Evolutionary conservation across 2,113 vertebrate genomes (phyloP), one percentile per base, ranked within the genome.

Genomic region (Marcusenius ussheri): DNA sequence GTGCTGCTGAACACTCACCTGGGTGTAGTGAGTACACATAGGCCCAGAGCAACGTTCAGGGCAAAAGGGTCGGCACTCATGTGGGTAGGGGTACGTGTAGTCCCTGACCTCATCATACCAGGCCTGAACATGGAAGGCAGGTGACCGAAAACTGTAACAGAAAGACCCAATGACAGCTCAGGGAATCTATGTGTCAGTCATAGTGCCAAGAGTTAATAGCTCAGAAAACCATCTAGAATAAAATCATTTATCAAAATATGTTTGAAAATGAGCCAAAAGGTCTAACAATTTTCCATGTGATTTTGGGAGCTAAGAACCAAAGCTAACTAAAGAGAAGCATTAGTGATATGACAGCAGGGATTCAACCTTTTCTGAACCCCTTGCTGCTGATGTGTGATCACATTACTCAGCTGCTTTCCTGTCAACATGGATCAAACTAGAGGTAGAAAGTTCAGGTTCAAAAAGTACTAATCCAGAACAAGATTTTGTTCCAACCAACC

Each of bases 21-120:
- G 98, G 3, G 98, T 99, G 94, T 99, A 99, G 90, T 99, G 98
- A 0, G 98, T 99, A 92, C 98, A 99, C 98, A 99, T 99, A n/a
- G 97, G 56, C 0, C 98, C 98, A 0, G 98, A 94, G 89, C 98
- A 99, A 89, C 95, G 95, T 0, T 99, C 98, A 0, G 98, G 98
- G 91, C 98, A 99, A 97, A 97, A 97, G 0, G 98, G 98, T 51
- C 97, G 97, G 92, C 98, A 99, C 94, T 99, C 98, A 0, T 98
- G 96, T 0, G 97, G 95, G 42, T 98, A 98, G 0, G 98, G 98
- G 91, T 97, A 99, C 0, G 97, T 98, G 93, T 99, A 99, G 92
- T 99, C 97, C 88, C 98, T 99, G 46, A 98, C 98, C 90, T 99
- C 98, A 0, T 99, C 97, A 0, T 99, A 99, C 98, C 98, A 99